Base-by-base conservation (phyloP, 2,888 invertebrate species). In the Heliconius cydno region DNA sequence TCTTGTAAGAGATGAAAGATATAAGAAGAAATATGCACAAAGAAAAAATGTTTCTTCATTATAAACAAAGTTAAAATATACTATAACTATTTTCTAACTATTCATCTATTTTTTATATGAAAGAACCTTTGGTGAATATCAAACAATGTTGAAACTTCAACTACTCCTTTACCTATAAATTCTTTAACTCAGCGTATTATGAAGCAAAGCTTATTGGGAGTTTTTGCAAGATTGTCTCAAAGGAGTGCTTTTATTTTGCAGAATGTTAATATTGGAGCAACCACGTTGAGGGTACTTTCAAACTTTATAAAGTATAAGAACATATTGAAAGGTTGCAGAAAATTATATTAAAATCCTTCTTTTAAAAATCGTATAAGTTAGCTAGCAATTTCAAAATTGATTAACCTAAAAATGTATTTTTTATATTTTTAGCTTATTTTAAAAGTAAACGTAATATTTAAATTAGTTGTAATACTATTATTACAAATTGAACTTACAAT, bases 281-380 rank as follows among this genome's bases (percentile, higher is more conserved):
- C 73, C 57, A 79, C 57, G 30, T 25, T n/a, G 68, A 60, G 30
- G 28, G 68, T 25, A 65, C 52, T 76, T 75, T 15, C 19, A 57
- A 80, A 80, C 57, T 80, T 78, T 80, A 63, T 80, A 82, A 80
- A 73, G 60, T 46, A 70, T 1, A 46, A 73, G 34, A 70, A 71
- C 25, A 68, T 74, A 52, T 65, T 41, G 41, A 30, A 68, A 25
- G 41, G 57, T 63, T 63, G 41, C 19, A 60, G 13, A 63, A n/a
- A 72, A 57, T 30, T 57, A 52, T 10, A 46, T 28, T 25, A 41
- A 15, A 46, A 41, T 10, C 13, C 1, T 70, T 19, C 12, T 28
- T 46, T 46, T 19, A 22, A 19, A 9, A 7, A 52, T 0, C 19
- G 19, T 19, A 19, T 19, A 52, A 52, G 19, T 6, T 52, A 52